A percentile compares a stretch with the other conserved stretches of the same genome.
These are phyloP conservation scores for Rallus limicola DNA, from an alignment of 2,113 vertebrate genomes.

Conservation along the genomic window DNA sequence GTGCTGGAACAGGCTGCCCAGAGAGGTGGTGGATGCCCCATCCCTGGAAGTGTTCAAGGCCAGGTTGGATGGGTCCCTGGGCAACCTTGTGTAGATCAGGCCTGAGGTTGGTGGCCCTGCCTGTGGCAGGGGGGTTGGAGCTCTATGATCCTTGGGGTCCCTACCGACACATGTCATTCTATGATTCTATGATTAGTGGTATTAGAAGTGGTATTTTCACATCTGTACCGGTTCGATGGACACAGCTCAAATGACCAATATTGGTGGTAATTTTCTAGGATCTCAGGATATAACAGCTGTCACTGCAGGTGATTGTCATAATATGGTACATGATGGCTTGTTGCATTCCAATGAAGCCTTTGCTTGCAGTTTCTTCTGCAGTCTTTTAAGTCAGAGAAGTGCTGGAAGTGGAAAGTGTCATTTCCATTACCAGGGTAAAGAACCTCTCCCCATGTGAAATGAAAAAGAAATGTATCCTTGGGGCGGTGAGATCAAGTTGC, in stretches of 20 bases:
- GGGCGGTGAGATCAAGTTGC: constrained; percentile 21
- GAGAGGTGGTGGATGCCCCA: too few species aligned
- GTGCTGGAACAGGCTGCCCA: too few species aligned
- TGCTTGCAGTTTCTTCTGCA: background rate
- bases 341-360: background rate
- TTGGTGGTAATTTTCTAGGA: background rate
- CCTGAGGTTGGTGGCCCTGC: too few species aligned
- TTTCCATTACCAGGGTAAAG: constrained; percentile 4
- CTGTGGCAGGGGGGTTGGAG: too few species aligned
- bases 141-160: too few species aligned
- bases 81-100: too few species aligned
- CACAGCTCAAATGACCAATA: background rate
- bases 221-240: background rate
- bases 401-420: background rate
- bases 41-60: too few species aligned
- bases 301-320: background rate
- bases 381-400: background rate
- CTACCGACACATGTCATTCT: too few species aligned
- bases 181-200: too few species aligned
- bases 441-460: background rate
- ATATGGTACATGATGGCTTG: background rate
- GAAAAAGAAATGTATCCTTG: background rate
- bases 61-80: too few species aligned
- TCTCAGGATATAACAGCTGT: background rate
- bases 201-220: background rate